phyloP scores from a whole-genome alignment of 1,140 invertebrate genomes.

The Hylaeus anthracinus region DNA sequence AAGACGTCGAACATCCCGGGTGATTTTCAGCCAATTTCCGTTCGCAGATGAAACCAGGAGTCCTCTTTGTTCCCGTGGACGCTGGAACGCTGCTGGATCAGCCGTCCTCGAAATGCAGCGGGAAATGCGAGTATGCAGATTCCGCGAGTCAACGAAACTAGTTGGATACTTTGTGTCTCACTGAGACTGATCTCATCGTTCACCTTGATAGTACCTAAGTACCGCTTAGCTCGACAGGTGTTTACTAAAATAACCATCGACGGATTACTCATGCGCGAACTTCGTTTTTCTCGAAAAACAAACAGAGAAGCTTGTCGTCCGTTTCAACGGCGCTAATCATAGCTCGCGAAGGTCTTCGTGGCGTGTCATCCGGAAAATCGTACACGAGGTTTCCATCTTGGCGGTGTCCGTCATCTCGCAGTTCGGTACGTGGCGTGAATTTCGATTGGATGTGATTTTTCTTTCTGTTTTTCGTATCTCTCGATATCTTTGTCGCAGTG shows the following conservation, averaged over 20 bases:
- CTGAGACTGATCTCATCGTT: background rate
- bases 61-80: constrained; percentile 16
- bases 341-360: background rate
- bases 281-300: background rate
- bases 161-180: constrained; percentile 1
- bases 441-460: background rate
- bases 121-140: constrained; percentile 41
- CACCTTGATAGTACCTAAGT: constrained; percentile 8
- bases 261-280: background rate
- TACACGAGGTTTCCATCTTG: background rate
- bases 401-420: background rate
- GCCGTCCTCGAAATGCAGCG: constrained; percentile 16
- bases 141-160: constrained; percentile 36
- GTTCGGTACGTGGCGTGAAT: background rate
- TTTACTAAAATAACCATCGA: too few relatives aligned
- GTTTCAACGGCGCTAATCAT: background rate
- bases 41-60: too few relatives aligned
- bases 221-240: background rate
- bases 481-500: constrained; percentile 34
- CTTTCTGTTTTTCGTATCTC: constrained; percentile 29
- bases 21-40: too few relatives aligned
- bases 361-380: background rate
- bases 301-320: background rate
- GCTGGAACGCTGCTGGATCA: background rate
- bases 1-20: too few relatives aligned